Percentiles rank a stretch among this genome's conserved stretches.
These are phyloP conservation scores for Nylanderia fulva DNA, from an alignment of 1,140 invertebrate genomes.

Conservation along the genomic window DNA sequence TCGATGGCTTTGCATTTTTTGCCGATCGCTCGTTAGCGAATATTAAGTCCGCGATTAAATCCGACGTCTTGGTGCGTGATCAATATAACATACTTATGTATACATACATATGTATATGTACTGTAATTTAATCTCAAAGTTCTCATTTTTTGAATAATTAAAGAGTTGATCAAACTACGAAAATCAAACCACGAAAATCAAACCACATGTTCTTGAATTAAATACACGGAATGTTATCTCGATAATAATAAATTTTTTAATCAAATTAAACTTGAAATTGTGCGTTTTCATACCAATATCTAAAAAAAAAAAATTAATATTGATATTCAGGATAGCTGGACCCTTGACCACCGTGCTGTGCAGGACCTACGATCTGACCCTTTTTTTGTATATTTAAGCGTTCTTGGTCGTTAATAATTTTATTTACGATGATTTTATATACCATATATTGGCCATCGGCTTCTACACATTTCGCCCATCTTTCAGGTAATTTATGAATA, in stretches of 20 bases:
- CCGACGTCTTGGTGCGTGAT: not conserved
- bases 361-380: no score
- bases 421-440: no score
- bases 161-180: no score
- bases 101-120: not conserved
- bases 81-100: not conserved
- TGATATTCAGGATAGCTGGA: no score
- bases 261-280: not conserved
- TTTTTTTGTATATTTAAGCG: no score
- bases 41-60: not conserved
- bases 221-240: not conserved
- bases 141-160: not conserved
- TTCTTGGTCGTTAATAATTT: no score
- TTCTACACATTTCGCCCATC: no score
- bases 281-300: not conserved
- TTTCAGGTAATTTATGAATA: no score
- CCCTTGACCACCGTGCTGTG: no score
- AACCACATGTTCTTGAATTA: not conserved
- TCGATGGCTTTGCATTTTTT: slow-evolving; percentile 19
- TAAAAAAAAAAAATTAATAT: not conserved
- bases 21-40: not conserved
- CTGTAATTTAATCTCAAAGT: not conserved
- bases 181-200: no score
- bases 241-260: not conserved
- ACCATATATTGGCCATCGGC: no score